A percentile compares a stretch with the other conserved stretches of the same genome.
Evolutionary conservation across 2,888 invertebrate species (phyloP).

Genomic region (Drosophila antonietae): DNA sequence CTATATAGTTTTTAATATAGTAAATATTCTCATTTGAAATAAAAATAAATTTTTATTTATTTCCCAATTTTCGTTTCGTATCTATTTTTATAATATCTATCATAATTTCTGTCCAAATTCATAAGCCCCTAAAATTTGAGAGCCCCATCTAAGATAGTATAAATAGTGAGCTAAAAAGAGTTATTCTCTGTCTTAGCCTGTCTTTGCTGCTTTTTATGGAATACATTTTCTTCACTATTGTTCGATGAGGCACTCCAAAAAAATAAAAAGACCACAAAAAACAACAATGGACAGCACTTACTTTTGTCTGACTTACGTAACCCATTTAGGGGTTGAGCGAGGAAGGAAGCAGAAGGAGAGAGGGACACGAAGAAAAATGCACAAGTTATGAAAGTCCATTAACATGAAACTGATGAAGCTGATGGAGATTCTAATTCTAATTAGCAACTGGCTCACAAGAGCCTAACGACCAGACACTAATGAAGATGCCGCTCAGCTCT

Average conservation of each 20-base stretch:
- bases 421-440: slow-evolving; percentile 50
- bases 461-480: slow-evolving; percentile 59
- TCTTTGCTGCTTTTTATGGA: neutral
- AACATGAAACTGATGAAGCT: slow-evolving; percentile 41
- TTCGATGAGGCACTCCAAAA: slow-evolving; percentile 22
- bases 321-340: slow-evolving; percentile 30
- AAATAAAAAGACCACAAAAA: neutral
- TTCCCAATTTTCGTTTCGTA: neutral
- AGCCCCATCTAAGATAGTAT: neutral
- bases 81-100: neutral
- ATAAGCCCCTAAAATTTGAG: neutral
- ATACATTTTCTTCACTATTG: slow-evolving; percentile 34
- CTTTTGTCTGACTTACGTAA: slow-evolving; percentile 58
- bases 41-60: neutral
- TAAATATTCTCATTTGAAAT: neutral
- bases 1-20: neutral
- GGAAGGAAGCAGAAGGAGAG: neutral
- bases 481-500: slow-evolving; percentile 52
- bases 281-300: slow-evolving; percentile 20
- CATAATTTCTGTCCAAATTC: neutral
- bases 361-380: neutral
- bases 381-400: slow-evolving; percentile 68
- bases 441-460: slow-evolving; percentile 51
- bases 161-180: neutral
- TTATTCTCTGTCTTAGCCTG: neutral